These are phyloP conservation scores for Pseudococcus viburni DNA, from an alignment of 2,888 invertebrate species.

Conservation along the genomic window DNA sequence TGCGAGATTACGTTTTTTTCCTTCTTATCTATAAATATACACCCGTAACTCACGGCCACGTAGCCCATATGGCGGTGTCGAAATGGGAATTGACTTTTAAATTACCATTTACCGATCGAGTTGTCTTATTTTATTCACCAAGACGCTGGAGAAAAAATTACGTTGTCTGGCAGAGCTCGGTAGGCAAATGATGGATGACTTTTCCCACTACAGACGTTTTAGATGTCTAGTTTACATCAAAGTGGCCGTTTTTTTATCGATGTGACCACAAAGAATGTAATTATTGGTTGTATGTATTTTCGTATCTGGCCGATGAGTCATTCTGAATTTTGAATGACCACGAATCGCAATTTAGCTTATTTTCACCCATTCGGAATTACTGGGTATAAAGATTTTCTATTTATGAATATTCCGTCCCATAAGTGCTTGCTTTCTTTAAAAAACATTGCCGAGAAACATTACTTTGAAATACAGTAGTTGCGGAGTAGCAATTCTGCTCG, in stretches of 20 bases:
- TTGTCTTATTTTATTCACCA: neutral
- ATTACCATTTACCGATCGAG: neutral
- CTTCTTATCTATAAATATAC: conserved; percentile 9
- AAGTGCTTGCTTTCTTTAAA: no score
- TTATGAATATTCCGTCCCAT: no score
- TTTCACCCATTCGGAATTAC: neutral
- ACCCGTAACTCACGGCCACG: neutral
- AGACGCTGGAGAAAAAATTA: neutral
- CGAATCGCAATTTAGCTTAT: neutral
- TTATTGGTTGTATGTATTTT: neutral
- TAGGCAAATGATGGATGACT: conserved; percentile 2
- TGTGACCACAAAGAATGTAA: neutral
- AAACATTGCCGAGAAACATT: no score
- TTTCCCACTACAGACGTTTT: neutral
- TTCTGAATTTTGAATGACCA: neutral
- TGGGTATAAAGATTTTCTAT: neutral
- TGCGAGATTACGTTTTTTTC: neutral
- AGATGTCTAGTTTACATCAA: neutral
- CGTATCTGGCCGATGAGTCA: neutral
- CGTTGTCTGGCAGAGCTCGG: neutral
- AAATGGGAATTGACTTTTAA: neutral
- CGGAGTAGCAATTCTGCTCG: no score
- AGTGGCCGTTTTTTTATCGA: no score
- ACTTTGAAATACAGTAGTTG: no score
- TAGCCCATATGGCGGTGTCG: neutral